Conservation (phyloP, 2,113 vertebrate species). For the Herpetotheres cachinnans region DNA sequence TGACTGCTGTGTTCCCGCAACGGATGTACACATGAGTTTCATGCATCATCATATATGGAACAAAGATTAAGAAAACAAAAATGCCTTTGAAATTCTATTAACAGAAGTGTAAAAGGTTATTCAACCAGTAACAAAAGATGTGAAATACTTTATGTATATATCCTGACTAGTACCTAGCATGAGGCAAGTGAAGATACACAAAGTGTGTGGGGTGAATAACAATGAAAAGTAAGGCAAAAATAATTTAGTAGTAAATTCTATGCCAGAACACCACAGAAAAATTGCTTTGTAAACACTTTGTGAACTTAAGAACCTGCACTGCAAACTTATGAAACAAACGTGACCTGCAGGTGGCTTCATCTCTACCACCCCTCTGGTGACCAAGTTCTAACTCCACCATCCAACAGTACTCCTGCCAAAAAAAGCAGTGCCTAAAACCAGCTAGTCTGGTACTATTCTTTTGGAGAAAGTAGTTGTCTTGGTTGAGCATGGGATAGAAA, state of each 20-base stretch:
- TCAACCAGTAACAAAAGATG: background rate
- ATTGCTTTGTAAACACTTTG: background rate
- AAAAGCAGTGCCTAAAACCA: background rate
- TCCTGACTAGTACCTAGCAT: background rate
- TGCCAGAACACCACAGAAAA: background rate
- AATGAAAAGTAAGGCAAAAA: background rate
- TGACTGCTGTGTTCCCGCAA: background rate
- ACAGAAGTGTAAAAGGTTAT: background rate
- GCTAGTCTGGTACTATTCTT: background rate
- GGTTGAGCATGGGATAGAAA: no score
- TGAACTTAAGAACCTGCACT: background rate
- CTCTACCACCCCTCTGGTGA: background rate
- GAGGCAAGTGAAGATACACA: background rate
- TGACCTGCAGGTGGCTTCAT: background rate
- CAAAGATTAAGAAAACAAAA: background rate
- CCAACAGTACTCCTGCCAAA: background rate
- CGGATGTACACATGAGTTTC: background rate
- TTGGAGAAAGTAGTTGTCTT: background rate
- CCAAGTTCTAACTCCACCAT: background rate
- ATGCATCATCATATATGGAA: background rate
- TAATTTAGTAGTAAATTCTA: background rate
- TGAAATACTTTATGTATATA: background rate
- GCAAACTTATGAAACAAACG: background rate
- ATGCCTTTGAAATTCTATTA: background rate
- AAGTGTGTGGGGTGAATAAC: background rate